Percentiles rank a stretch among this genome's conserved stretches.
Conservation (phyloP, 2,888 invertebrate species). For the Eledone cirrhosa region DNA sequence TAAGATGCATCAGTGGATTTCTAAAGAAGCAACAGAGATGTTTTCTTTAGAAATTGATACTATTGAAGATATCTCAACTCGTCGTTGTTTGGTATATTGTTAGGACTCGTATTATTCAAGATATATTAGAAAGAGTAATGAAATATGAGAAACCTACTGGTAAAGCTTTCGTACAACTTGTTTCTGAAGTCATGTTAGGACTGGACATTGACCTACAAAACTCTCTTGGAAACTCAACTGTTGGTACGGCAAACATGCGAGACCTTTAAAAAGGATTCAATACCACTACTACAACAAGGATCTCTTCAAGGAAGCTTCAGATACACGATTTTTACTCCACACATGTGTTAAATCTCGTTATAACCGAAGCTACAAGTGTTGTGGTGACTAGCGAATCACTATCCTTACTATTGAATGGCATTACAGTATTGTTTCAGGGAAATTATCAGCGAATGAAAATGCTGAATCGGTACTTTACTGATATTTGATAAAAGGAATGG, state of each 20-base stretch:
- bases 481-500: not conserved
- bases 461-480: not conserved
- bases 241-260: not conserved
- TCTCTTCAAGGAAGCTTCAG: not conserved
- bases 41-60: not conserved
- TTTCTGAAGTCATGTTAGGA: slow-evolving; percentile 6
- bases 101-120: not conserved
- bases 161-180: not conserved
- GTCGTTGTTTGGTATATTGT: not conserved
- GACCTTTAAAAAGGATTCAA: not conserved
- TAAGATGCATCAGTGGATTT: not conserved
- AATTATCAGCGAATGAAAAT: not conserved
- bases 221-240: not conserved
- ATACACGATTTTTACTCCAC: not conserved
- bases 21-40: not conserved
- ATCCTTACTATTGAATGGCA: not conserved
- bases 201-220: not conserved
- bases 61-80: not conserved
- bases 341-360: not conserved
- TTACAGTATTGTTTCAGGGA: not conserved
- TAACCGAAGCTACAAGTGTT: slow-evolving; percentile 1
- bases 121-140: not conserved
- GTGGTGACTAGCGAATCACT: slow-evolving; percentile 1
- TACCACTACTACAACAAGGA: not conserved
- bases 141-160: not conserved